Evolutionary conservation across 2,113 vertebrate species (phyloP), one percentile per base, ranked within the genome.

Genomic region (Pontoporia blainvillei): DNA sequence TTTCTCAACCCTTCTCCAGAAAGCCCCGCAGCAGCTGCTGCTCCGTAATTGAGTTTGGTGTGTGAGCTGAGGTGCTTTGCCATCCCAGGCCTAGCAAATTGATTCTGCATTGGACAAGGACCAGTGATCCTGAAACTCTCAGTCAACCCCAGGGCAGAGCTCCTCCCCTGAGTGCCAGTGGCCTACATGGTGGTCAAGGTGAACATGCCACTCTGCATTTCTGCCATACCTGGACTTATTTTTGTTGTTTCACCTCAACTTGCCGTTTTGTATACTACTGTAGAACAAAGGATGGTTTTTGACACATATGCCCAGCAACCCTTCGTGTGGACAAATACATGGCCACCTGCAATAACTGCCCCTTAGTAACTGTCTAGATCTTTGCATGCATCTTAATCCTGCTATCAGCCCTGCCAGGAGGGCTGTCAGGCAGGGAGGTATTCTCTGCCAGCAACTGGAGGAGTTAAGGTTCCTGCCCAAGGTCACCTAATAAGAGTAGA

Each of bases 101-200:
- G 88, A 84, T 84, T 87, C 54, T 46, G 15, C 52, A 15, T 83
- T 97, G 93, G 82, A 69, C 49, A 94, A 87, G 57, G 85, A 69
- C 62, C 93, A 83, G 7, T 82, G 78, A 61, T 86, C 83, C 71
- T 34, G 78, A 95, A 92, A 85, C 39, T 71, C 12, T n/a, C 17
- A 34, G 57, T 69, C 67, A 61, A 15, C 54, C 62, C 44, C n/a
- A 14, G 66, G 81, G 57, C 87, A 64, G 20, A 87, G 5, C 2
- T 39, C 49, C 39, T 81, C 41, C 67, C 23, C 71, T 46, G 18
- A 49, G 36, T 46, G 39, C 71, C 46, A 57, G 39, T 57, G 49
- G 67, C 86, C 62, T 84, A 9, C 1, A 2, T 8, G 21, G 10
- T 85, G 21, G 10, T 61, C 39, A 18, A 71, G 31, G 15, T 49